phyloP scores from a whole-genome alignment of 2,888 invertebrate genomes.

The Temnothorax unifasciatus region DNA sequence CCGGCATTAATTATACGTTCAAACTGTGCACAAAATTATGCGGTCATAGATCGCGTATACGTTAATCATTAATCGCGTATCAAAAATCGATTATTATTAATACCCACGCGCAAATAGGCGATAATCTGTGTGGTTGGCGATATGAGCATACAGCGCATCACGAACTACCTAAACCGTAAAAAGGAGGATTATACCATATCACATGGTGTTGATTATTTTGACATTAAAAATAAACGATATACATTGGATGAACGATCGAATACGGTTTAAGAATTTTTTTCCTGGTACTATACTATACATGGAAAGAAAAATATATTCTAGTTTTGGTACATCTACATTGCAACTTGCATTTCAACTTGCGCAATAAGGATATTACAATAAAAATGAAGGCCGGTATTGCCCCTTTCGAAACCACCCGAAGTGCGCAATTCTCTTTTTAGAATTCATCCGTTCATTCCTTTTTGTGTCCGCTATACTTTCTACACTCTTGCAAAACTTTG shows the following conservation, averaged over 20 bases:
- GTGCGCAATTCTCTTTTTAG: slow-evolving; percentile 12
- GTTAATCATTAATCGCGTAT: slow-evolving; percentile 41
- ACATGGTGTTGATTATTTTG: neutral
- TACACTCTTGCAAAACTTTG: slow-evolving; percentile 36
- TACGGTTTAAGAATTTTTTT: neutral
- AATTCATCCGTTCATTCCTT: slow-evolving; percentile 21
- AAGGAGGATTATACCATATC: neutral
- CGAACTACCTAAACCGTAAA: neutral
- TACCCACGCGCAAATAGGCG: neutral
- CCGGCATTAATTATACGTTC: slow-evolving; percentile 44
- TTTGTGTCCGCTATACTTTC: slow-evolving; percentile 28
- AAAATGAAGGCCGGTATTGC: slow-evolving; percentile 16
- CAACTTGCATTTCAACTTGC: neutral
- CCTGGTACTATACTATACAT: neutral
- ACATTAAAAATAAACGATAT: neutral
- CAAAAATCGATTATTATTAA: slow-evolving; percentile 48
- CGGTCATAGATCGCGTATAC: slow-evolving; percentile 1
- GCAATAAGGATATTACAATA: slow-evolving; percentile 31
- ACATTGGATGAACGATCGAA: slow-evolving; percentile 2
- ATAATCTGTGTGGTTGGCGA: slow-evolving; percentile 11
- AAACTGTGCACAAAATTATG: slow-evolving; percentile 40
- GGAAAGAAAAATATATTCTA: neutral
- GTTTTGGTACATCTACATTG: neutral
- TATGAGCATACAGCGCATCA: slow-evolving; percentile 2
- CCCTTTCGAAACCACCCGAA: neutral